Evolutionary conservation across 2,888 invertebrate genomes (phyloP).

Genomic region (Eupithecia tripunctaria): DNA sequence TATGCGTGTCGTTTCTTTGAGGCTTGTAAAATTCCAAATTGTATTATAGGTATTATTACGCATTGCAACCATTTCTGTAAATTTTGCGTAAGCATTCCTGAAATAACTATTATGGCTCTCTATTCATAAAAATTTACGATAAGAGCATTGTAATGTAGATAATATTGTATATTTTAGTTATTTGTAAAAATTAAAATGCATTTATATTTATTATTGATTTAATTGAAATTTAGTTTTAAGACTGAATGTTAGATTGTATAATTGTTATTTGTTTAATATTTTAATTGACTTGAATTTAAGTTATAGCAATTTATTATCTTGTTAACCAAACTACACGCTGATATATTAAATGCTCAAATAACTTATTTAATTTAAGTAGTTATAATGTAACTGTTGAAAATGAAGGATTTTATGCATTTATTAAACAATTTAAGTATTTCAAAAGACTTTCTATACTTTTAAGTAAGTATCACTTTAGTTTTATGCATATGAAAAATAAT

Average conservation of each 20-base stretch:
- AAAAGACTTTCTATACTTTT: neutral
- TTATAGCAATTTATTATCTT: conserved; percentile 20
- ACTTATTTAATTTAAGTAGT: conserved; percentile 44
- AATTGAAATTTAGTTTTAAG: conserved; percentile 60
- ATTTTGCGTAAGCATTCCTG: conserved; percentile 2
- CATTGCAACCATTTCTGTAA: neutral
- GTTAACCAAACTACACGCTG: conserved; percentile 36
- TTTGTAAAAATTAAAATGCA: conserved; percentile 68
- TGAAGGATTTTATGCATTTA: conserved; percentile 71
- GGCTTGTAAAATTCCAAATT: neutral
- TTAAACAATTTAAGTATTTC: conserved; percentile 63
- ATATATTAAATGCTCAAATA: conserved; percentile 49
- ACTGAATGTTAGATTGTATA: conserved; percentile 55
- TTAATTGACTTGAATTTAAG: conserved; percentile 24
- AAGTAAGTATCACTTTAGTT: neutral
- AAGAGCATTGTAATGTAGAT: conserved; percentile 30
- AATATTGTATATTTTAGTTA: conserved; percentile 50
- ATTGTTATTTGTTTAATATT: conserved; percentile 28
- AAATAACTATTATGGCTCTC: conserved; percentile 35
- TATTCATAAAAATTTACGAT: conserved; percentile 26
- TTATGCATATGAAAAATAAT: neutral
- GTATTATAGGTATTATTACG: neutral
- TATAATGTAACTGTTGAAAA: conserved; percentile 54
- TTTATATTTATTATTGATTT: conserved; percentile 70
- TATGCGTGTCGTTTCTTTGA: neutral